A percentile compares a stretch with the other conserved stretches of the same genome.
Evolutionary conservation across 2,888 invertebrate genomes (phyloP).

Genomic region (Thalpophila matura): DNA sequence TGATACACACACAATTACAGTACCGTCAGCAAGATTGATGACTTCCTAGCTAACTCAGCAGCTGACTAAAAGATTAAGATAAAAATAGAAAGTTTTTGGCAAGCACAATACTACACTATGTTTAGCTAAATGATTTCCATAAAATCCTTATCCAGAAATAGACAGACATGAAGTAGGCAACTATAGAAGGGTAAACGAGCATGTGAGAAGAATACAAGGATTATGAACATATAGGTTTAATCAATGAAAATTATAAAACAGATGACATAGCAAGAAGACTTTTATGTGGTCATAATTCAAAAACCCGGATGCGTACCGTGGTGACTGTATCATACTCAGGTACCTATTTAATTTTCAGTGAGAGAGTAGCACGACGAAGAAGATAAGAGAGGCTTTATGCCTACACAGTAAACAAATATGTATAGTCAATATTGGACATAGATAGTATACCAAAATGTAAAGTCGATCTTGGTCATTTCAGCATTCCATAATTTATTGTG

Average conservation of each 20-base stretch:
- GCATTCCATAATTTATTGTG: neutral
- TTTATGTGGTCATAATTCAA: too few species aligned
- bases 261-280: too few species aligned
- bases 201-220: neutral
- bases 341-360: too few species aligned
- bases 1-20: conserved; percentile 28
- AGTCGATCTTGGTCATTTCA: neutral
- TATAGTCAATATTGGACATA: too few species aligned
- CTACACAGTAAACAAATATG: too few species aligned
- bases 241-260: too few species aligned
- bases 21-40: conserved; percentile 37
- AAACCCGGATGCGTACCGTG: too few species aligned
- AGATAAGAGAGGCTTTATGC: too few species aligned
- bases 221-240: too few species aligned
- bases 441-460: too few species aligned
- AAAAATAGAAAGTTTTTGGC: conserved; percentile 51
- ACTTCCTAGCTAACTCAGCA: conserved; percentile 13
- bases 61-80: conserved; percentile 25
- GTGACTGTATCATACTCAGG: too few species aligned
- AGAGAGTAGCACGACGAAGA: too few species aligned
- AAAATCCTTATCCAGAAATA: conserved; percentile 63
- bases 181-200: conserved; percentile 1
- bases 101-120: conserved; percentile 23
- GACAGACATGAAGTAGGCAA: neutral
- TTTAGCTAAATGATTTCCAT: conserved; percentile 30